Percentiles rank a stretch among this genome's conserved stretches.
Conservation (phyloP, 1,140 invertebrate genomes). For the Ganaspis sp. region DNA sequence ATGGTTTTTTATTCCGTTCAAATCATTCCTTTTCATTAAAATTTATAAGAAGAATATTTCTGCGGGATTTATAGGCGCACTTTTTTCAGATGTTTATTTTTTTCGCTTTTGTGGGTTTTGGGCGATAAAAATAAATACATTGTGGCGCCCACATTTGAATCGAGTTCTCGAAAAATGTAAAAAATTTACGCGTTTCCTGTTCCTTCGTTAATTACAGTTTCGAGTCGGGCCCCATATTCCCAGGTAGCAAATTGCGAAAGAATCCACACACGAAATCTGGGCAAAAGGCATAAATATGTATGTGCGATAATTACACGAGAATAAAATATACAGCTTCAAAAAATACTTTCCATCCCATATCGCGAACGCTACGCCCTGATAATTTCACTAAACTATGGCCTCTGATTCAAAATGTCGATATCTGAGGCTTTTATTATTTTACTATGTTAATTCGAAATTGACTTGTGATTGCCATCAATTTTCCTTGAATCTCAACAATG, state of each 20-base stretch:
- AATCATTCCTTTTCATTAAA: no score
- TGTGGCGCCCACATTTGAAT: no score
- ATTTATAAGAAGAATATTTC: no score
- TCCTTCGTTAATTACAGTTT: slow-evolving; percentile 9
- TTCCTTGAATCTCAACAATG: background rate
- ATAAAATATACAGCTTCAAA: background rate
- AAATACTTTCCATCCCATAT: slow-evolving; percentile 8
- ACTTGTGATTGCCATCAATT: background rate
- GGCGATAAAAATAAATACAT: no score
- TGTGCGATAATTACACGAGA: slow-evolving; percentile 3
- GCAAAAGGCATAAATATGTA: slow-evolving; percentile 12
- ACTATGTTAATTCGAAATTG: background rate
- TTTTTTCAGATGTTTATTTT: no score
- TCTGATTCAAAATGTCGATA: background rate
- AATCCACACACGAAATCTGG: slow-evolving; percentile 4
- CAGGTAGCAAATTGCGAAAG: slow-evolving; percentile 14
- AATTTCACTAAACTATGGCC: background rate
- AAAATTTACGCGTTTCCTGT: slow-evolving; percentile 14
- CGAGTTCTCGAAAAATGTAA: background rate
- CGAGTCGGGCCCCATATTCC: background rate
- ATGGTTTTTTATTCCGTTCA: no score
- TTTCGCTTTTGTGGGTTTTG: no score
- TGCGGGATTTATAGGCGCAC: no score
- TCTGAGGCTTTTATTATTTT: slow-evolving; percentile 18
- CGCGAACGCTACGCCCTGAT: background rate